Evolutionary conservation across 2,797 vertebrate species (phyloP).

Genomic region (Falco cherrug): DNA sequence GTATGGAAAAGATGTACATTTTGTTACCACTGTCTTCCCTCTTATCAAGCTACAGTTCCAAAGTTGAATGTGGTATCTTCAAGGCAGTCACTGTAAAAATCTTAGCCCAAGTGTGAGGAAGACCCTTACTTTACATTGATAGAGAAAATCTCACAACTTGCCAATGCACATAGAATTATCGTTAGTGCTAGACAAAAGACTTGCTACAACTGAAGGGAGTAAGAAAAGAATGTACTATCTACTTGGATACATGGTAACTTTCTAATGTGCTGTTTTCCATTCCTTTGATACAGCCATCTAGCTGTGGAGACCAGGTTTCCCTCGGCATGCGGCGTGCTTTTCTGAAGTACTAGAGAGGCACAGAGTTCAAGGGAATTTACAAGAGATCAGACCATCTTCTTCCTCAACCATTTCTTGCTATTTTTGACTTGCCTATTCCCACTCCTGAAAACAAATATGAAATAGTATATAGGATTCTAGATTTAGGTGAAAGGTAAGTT

Average conservation of each 20-base stretch:
- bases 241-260: background rate
- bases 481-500: background rate
- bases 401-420: background rate
- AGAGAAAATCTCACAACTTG: background rate
- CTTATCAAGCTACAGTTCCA: background rate
- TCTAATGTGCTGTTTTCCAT: background rate
- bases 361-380: background rate
- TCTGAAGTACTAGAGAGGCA: background rate
- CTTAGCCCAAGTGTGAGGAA: background rate
- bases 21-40: rapidly evolving
- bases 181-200: background rate
- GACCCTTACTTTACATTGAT: background rate
- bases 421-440: background rate
- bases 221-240: background rate
- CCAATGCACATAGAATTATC: background rate
- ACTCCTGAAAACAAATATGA: background rate
- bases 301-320: background rate
- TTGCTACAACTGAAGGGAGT: background rate
- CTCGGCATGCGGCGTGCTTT: background rate
- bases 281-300: background rate
- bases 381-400: background rate
- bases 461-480: background rate
- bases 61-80: background rate
- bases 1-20: background rate
- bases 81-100: background rate